A percentile compares a stretch with the other conserved stretches of the same genome.
These are phyloP conservation scores for Acleris sparsana DNA, from an alignment of 2,888 invertebrate species.

Conservation along the genomic window DNA sequence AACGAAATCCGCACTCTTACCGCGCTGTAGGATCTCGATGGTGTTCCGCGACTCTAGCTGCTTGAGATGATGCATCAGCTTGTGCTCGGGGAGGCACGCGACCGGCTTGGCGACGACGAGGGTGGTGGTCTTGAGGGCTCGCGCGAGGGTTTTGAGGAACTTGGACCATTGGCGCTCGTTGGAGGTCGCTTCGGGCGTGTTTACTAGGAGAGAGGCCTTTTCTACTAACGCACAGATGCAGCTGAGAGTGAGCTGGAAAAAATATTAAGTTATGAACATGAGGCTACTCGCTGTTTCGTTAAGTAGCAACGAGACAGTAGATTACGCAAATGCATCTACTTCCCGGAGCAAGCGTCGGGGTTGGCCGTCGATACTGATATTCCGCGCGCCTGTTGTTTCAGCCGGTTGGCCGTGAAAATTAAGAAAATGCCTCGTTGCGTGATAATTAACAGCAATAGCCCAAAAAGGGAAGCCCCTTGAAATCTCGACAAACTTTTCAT, in stretches of 20 bases:
- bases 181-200: slow-evolving; percentile 70
- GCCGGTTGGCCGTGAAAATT: too few species aligned
- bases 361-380: too few species aligned
- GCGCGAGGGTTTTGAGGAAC: slow-evolving; percentile 79
- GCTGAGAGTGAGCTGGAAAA: slow-evolving; percentile 67
- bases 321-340: too few species aligned
- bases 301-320: too few species aligned
- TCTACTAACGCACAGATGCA: slow-evolving; percentile 70
- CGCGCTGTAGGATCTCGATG: slow-evolving; percentile 72
- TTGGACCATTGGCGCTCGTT: slow-evolving; percentile 80
- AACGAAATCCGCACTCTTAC: slow-evolving; percentile 59
- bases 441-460: too few species aligned
- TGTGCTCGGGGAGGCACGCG: slow-evolving; percentile 53
- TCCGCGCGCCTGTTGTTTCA: too few species aligned
- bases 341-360: too few species aligned
- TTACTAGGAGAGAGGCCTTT: slow-evolving; percentile 60
- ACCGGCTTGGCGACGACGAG: slow-evolving; percentile 61
- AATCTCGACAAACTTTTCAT: too few species aligned
- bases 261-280: neutral
- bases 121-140: slow-evolving; percentile 68
- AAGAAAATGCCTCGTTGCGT: too few species aligned
- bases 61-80: slow-evolving; percentile 60
- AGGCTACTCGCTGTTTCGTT: too few species aligned
- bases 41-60: slow-evolving; percentile 68
- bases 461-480: too few species aligned